Conservation (phyloP, 64 coral and sea anemone genomes). For the Porites lutea region DNA sequence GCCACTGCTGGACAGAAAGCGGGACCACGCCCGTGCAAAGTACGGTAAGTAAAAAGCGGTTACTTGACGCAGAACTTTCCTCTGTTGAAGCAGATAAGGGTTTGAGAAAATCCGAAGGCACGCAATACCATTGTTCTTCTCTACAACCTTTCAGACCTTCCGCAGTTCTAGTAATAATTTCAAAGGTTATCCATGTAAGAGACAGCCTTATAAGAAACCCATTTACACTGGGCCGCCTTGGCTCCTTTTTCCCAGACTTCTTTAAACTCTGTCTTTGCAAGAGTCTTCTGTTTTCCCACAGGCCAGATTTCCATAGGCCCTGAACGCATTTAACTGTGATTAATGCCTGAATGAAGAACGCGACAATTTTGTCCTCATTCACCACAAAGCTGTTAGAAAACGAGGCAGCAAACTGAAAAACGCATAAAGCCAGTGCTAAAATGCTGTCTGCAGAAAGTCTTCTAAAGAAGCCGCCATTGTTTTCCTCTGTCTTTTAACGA, state of each 20-base stretch:
- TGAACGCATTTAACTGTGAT: slow-evolving; percentile 28
- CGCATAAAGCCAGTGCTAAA: slow-evolving; percentile 38
- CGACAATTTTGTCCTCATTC: slow-evolving; percentile 76
- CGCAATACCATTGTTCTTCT: slow-evolving; percentile 88
- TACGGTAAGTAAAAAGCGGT: slow-evolving; percentile 63
- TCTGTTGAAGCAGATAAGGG: slow-evolving; percentile 50
- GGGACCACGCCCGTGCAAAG: slow-evolving; percentile 69
- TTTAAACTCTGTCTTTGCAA: slow-evolving; percentile 6
- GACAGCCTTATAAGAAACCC: slow-evolving; percentile 9
- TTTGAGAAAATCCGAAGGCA: slow-evolving; percentile 67
- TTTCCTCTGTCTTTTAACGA: not conserved
- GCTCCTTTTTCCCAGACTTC: slow-evolving; percentile 12
- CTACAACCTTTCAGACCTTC: slow-evolving; percentile 76
- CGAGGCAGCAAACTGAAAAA: slow-evolving; percentile 29
- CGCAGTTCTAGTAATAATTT: slow-evolving; percentile 46
- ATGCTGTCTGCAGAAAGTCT: slow-evolving; percentile 33
- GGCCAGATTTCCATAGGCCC: not conserved
- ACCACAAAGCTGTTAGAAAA: slow-evolving; percentile 99
- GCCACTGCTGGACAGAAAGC: slow-evolving; percentile 64
- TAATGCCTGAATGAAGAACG: slow-evolving; percentile 45
- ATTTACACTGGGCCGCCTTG: not conserved
- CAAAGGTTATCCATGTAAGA: slow-evolving; percentile 21
- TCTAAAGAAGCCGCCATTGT: not conserved
- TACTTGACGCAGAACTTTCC: slow-evolving; percentile 17
- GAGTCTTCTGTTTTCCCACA: not conserved